A percentile compares a stretch with the other conserved stretches of the same genome.
Conservation (phyloP, 1,140 invertebrate genomes). For the Daktulosphaira vitifoliae region DNA sequence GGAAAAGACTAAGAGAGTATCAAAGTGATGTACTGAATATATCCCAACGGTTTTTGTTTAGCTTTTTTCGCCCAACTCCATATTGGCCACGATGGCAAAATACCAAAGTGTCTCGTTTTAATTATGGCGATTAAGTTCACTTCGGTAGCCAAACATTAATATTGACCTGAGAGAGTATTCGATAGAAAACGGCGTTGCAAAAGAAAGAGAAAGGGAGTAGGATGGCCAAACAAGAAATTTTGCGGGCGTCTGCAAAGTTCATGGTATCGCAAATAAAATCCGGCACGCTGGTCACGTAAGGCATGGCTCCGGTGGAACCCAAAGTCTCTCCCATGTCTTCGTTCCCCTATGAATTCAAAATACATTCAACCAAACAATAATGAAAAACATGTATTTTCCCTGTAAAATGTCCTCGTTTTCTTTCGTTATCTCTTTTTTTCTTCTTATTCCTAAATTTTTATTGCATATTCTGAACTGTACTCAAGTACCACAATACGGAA, state of each 20-base stretch:
- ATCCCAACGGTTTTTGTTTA: background rate
- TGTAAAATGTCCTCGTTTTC: conserved; percentile 20
- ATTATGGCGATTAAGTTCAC: conserved; percentile 30
- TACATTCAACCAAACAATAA: conserved; percentile 24
- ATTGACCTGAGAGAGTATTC: background rate
- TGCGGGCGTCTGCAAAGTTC: conserved; percentile 30
- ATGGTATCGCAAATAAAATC: conserved; percentile 1
- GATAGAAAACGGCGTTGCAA: background rate
- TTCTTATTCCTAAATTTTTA: too few relatives aligned
- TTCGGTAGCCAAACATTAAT: conserved; percentile 28
- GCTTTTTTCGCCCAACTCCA: background rate
- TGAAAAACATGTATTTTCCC: conserved; percentile 28
- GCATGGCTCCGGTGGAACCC: background rate
- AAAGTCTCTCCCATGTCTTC: conserved; percentile 20
- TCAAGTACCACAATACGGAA: too few relatives aligned
- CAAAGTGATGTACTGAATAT: too few relatives aligned
- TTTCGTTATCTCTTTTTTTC: background rate
- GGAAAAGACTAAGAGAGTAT: too few relatives aligned
- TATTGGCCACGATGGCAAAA: conserved; percentile 22
- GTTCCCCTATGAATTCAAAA: conserved; percentile 26
- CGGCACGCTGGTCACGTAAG: conserved; percentile 27
- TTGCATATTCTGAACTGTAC: too few relatives aligned
- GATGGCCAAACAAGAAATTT: conserved; percentile 29
- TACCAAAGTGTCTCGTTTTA: conserved; percentile 30
- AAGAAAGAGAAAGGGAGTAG: background rate